These are phyloP conservation scores for Fulica atra DNA, from an alignment of 2,113 vertebrate genomes.

Conservation along the genomic window DNA sequence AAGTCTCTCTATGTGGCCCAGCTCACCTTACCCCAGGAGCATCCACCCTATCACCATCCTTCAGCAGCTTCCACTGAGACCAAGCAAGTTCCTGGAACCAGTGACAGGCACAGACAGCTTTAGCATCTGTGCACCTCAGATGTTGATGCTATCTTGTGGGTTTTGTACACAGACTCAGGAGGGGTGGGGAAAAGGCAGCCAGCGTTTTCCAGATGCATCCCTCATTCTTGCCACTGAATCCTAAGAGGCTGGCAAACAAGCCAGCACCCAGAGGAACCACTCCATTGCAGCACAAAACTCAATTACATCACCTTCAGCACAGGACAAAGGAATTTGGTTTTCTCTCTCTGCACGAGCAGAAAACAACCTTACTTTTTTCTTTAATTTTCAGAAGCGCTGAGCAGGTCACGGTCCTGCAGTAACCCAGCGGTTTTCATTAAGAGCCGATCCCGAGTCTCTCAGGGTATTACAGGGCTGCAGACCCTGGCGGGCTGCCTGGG, in stretches of 20 bases:
- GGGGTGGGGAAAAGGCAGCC: accelerated
- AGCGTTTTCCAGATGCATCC: not conserved
- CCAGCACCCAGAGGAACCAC: not conserved
- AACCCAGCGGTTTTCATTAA: not conserved
- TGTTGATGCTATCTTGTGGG: not conserved
- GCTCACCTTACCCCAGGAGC: not conserved
- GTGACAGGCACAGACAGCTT: not conserved
- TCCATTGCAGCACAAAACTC: not conserved
- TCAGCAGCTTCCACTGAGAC: not conserved
- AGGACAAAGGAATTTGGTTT: not conserved
- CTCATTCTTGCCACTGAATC: not conserved
- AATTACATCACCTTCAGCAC: not conserved
- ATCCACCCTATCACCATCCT: not conserved
- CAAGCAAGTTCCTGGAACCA: not conserved
- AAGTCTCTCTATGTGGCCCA: not conserved
- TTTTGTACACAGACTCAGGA: not conserved
- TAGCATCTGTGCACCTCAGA: not conserved
- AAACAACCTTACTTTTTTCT: not conserved
- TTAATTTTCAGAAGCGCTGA: not conserved
- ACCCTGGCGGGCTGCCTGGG: not conserved
- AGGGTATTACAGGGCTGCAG: not conserved
- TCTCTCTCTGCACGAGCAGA: not conserved
- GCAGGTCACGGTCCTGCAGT: not conserved
- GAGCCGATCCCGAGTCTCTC: not conserved
- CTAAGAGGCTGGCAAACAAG: not conserved